Conservation (phyloP, 2,888 invertebrate genomes). For the Caenorhabditis sp. region DNA sequence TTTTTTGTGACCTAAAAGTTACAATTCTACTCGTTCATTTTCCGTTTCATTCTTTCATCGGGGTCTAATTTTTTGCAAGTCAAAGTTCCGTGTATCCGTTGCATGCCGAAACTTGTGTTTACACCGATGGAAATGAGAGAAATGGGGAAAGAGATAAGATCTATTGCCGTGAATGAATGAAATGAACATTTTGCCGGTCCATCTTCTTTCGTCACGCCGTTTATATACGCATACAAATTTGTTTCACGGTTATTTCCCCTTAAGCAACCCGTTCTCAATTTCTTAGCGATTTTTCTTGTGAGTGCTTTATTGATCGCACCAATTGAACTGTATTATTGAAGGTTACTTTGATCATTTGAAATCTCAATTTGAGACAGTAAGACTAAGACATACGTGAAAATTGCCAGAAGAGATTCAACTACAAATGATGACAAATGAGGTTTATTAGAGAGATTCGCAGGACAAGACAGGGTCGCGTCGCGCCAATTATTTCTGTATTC, state of each 20-base stretch:
- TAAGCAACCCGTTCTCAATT: too few relatives aligned
- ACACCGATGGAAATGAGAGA: conserved; percentile 26
- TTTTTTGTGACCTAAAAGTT: too few relatives aligned
- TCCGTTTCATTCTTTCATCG: background rate
- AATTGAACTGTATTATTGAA: too few relatives aligned
- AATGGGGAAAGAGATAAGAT: conserved; percentile 45
- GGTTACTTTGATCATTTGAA: background rate
- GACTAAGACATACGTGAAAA: conserved; percentile 60
- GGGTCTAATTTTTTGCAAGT: conserved; percentile 21
- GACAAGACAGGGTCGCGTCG: too few relatives aligned
- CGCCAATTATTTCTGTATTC: conserved; percentile 26
- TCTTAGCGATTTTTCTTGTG: too few relatives aligned
- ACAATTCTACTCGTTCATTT: conserved; percentile 1
- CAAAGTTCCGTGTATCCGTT: conserved; percentile 25
- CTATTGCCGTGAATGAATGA: conserved; percentile 20
- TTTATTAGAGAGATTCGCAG: conserved; percentile 32
- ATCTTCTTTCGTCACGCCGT: too few relatives aligned
- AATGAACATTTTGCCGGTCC: conserved; percentile 24
- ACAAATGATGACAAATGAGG: conserved; percentile 57
- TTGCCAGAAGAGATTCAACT: conserved; percentile 43
- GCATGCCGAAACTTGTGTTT: conserved; percentile 36
- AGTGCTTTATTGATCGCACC: background rate
- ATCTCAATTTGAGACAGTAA: too few relatives aligned
- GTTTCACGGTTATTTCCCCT: background rate
- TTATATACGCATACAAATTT: background rate